phyloP scores from a whole-genome alignment of 2,888 invertebrate species.

The Hirtodrosophila trivittata region DNA sequence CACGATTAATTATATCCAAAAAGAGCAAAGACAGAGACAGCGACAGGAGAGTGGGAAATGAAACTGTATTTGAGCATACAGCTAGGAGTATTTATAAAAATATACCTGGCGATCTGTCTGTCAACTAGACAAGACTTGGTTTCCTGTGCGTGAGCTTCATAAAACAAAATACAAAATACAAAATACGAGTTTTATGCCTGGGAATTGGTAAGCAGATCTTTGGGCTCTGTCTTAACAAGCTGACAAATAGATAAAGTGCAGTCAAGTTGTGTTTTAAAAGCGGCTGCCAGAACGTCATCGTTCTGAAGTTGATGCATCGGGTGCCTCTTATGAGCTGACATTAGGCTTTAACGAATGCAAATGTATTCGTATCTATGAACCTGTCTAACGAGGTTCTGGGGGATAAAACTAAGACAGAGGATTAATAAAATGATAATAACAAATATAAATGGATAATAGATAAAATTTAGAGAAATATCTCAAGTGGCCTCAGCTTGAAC shows the following conservation, averaged over 20 bases:
- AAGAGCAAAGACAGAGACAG: neutral
- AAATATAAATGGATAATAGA: too few species aligned
- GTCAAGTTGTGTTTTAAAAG: slow-evolving; percentile 41
- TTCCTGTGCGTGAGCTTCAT: slow-evolving; percentile 59
- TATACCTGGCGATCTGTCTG: slow-evolving; percentile 67
- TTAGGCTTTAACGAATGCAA: slow-evolving; percentile 58
- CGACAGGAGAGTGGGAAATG: too few species aligned
- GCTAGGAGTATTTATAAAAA: slow-evolving; percentile 59
- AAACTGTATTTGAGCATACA: too few species aligned
- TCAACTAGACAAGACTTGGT: slow-evolving; percentile 40
- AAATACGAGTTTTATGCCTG: slow-evolving; percentile 72
- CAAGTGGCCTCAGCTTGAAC: too few species aligned
- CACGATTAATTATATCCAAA: slow-evolving; percentile 71
- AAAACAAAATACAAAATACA: too few species aligned
- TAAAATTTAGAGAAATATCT: too few species aligned
- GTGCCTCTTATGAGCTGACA: slow-evolving; percentile 54
- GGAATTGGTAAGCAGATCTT: slow-evolving; percentile 47
- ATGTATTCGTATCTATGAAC: slow-evolving; percentile 43
- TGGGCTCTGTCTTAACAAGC: slow-evolving; percentile 51
- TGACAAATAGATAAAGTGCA: slow-evolving; percentile 75
- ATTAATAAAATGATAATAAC: too few species aligned
- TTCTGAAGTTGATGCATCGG: slow-evolving; percentile 52
- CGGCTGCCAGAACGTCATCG: slow-evolving; percentile 14
- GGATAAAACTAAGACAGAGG: neutral
- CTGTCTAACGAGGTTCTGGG: slow-evolving; percentile 23